A percentile compares a stretch with the other conserved stretches of the same genome.
Evolutionary conservation across 2,113 vertebrate species (phyloP).

Genomic region (Galbula dea): DNA sequence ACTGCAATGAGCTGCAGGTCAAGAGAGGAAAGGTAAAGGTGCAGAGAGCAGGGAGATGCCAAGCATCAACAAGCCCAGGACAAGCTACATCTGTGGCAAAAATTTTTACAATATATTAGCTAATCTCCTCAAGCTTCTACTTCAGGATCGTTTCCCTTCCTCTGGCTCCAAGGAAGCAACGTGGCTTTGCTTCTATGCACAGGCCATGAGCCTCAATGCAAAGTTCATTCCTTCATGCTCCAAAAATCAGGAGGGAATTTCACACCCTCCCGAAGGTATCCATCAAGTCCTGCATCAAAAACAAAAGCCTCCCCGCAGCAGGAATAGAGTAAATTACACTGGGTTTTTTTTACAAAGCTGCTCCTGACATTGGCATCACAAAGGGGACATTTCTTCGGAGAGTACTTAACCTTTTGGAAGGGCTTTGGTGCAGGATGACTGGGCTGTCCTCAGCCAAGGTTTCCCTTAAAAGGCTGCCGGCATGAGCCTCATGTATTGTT

Average conservation of each 20-base stretch:
- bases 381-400: neutral
- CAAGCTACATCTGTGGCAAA: neutral
- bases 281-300: neutral
- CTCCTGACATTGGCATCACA: neutral
- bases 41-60: neutral
- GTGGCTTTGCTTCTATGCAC: neutral
- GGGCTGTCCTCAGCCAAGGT: neutral
- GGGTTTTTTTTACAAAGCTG: neutral
- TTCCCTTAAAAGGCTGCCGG: neutral
- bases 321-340: neutral
- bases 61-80: neutral
- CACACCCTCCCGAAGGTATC: neutral
- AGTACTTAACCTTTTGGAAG: neutral
- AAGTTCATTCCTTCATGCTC: neutral
- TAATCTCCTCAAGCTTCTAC: neutral
- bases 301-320: neutral
- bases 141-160: neutral
- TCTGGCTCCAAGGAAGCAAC: neutral
- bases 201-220: neutral
- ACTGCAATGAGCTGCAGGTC: neutral
- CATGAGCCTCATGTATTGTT: neutral
- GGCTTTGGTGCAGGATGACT: neutral
- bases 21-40: neutral
- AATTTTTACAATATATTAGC: neutral
- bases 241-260: neutral